Percentiles rank a stretch among this genome's conserved stretches.
Evolutionary conservation across 2,113 vertebrate species (phyloP).

Genomic region (Stigmatopora nigra): DNA sequence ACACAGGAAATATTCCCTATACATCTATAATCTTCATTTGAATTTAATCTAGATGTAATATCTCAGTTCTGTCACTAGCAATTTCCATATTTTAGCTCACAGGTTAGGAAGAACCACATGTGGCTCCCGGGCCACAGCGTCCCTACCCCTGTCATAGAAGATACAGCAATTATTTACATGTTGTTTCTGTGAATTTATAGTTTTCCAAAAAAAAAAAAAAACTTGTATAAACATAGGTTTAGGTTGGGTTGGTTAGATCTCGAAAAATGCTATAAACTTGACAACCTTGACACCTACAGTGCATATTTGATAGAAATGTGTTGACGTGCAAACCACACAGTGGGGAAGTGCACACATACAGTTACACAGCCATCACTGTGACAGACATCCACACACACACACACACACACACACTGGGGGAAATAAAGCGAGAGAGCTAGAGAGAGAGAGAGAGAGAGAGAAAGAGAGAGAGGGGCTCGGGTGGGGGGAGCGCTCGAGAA

Average conservation of each 20-base stretch:
- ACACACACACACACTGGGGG: not conserved
- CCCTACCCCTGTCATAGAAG: too few species aligned
- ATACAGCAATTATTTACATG: too few species aligned
- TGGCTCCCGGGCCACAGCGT: too few species aligned
- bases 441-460: not conserved
- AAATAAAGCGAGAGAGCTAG: not conserved
- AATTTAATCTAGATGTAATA: too few species aligned
- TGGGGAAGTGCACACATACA: not conserved
- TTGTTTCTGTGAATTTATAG: too few species aligned
- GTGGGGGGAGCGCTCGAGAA: slow-evolving; percentile 3
- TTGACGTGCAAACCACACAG: not conserved
- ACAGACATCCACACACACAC: not conserved
- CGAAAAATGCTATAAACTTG: not conserved
- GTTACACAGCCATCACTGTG: too few species aligned
- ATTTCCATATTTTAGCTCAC: too few species aligned
- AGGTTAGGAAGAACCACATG: too few species aligned
- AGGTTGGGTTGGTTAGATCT: not conserved
- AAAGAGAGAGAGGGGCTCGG: not conserved
- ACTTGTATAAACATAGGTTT: not conserved
- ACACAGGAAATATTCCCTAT: too few species aligned
- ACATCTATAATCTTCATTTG: too few species aligned
- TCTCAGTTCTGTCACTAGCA: too few species aligned
- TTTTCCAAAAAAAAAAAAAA: not conserved
- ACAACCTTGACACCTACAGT: not conserved
- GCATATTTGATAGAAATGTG: not conserved